Evolutionary conservation across 2,113 vertebrate genomes (phyloP).

Genomic region (Vidua chalybeata): DNA sequence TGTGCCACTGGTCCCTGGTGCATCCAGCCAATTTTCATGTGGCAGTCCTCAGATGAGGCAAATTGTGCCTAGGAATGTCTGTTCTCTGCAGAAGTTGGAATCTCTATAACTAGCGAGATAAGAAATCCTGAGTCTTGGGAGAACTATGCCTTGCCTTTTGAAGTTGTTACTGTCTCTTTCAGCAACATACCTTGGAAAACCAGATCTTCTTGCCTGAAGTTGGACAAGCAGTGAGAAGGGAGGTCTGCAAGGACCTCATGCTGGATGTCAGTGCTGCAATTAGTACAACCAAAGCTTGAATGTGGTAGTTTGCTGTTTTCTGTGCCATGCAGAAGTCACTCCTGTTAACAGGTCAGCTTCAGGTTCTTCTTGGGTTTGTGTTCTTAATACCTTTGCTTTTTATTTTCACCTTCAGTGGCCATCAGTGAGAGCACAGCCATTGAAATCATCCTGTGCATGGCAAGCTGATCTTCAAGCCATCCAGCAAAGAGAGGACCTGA

Average conservation of each 20-base stretch:
- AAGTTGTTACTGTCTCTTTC: background rate
- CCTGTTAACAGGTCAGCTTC: background rate
- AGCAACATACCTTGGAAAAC: background rate
- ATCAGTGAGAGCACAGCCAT: slow-evolving; percentile 56
- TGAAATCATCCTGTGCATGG: slow-evolving; percentile 65
- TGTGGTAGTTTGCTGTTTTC: background rate
- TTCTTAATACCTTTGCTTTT: background rate
- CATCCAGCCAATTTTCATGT: background rate
- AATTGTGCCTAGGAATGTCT: background rate
- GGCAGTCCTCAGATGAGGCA: background rate
- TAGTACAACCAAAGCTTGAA: background rate
- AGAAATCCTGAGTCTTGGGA: background rate
- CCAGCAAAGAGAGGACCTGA: background rate
- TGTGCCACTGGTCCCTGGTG: background rate
- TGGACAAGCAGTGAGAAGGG: background rate
- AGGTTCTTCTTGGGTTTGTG: background rate
- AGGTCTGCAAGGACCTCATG: background rate
- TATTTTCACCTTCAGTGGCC: slow-evolving; percentile 52
- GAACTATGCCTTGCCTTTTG: background rate
- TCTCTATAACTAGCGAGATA: background rate
- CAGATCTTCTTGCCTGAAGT: background rate
- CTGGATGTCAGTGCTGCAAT: background rate
- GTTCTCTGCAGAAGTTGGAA: background rate
- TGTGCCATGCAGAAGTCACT: background rate
- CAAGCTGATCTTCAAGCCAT: slow-evolving; percentile 61